Conservation (phyloP, 2,888 invertebrate genomes). For the Lottia gigantea region DNA sequence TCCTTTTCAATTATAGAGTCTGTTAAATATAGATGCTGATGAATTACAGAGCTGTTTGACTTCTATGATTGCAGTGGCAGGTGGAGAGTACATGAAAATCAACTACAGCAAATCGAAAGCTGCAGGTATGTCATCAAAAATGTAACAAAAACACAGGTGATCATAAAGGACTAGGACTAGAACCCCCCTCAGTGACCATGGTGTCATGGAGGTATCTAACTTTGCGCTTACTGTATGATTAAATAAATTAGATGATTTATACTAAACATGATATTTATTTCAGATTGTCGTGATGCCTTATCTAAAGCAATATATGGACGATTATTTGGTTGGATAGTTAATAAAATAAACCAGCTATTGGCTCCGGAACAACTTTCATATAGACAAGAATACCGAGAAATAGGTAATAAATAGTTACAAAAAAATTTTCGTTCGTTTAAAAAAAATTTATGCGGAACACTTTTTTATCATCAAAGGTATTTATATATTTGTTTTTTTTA, state of each 20-base stretch:
- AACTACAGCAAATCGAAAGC: constrained; percentile 59
- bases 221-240: too few species aligned
- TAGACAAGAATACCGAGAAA: constrained; percentile 41
- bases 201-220: too few species aligned
- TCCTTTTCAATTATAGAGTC: constrained; percentile 41
- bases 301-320: constrained; percentile 70
- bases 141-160: too few species aligned
- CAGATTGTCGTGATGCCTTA: constrained; percentile 68
- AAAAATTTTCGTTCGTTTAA: too few species aligned
- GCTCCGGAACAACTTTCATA: constrained; percentile 48
- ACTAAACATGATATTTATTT: background rate
- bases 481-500: background rate
- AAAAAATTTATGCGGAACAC: too few species aligned
- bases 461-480: too few species aligned
- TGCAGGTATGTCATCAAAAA: constrained; percentile 45
- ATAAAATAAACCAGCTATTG: constrained; percentile 69
- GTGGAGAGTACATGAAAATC: constrained; percentile 60
- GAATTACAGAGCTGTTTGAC: constrained; percentile 59
- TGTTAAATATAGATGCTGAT: constrained; percentile 51
- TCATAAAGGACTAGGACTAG: too few species aligned
- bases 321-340: constrained; percentile 70
- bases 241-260: too few species aligned
- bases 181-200: too few species aligned
- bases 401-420: constrained; percentile 39
- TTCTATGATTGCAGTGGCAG: constrained; percentile 55